Conservation (phyloP, 2,888 invertebrate species). For the Pollenia griseotomentosa region DNA sequence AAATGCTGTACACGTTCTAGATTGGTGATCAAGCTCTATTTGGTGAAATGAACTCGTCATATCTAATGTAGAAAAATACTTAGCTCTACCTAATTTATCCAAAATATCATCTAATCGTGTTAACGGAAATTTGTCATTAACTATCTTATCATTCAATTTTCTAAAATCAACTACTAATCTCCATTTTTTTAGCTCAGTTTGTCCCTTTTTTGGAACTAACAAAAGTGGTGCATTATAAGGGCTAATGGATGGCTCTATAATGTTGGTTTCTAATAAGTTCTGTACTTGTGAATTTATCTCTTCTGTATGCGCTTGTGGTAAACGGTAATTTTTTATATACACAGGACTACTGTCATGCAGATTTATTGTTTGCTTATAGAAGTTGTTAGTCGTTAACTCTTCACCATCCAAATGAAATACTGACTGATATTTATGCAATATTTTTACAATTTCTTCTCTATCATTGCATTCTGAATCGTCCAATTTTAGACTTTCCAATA, state of each 20-base stretch:
- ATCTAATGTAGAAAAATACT: no score
- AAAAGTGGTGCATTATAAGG: conserved; percentile 33
- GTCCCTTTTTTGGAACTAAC: conserved; percentile 13
- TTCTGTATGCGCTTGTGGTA: neutral
- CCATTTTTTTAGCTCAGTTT: conserved; percentile 39
- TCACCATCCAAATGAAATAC: neutral
- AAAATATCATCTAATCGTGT: no score
- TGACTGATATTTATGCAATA: no score
- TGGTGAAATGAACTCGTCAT: no score
- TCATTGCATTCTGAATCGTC: no score
- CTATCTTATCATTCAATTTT: no score
- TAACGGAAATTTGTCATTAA: no score
- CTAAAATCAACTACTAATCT: conserved; percentile 7
- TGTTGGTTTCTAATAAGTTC: neutral
- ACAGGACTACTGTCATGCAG: conserved; percentile 2
- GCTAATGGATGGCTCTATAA: conserved; percentile 24
- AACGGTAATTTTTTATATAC: conserved; percentile 25
- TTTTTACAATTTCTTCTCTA: no score
- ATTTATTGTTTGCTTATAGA: conserved; percentile 5
- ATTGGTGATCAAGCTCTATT: neutral
- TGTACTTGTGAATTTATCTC: conserved; percentile 30
- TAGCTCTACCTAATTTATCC: no score
- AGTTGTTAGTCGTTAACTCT: conserved; percentile 2
- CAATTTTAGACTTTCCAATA: no score
- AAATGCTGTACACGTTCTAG: neutral